Evolutionary conservation across 1,140 invertebrate genomes (phyloP).

Genomic region (Amphibalanus amphitrite): DNA sequence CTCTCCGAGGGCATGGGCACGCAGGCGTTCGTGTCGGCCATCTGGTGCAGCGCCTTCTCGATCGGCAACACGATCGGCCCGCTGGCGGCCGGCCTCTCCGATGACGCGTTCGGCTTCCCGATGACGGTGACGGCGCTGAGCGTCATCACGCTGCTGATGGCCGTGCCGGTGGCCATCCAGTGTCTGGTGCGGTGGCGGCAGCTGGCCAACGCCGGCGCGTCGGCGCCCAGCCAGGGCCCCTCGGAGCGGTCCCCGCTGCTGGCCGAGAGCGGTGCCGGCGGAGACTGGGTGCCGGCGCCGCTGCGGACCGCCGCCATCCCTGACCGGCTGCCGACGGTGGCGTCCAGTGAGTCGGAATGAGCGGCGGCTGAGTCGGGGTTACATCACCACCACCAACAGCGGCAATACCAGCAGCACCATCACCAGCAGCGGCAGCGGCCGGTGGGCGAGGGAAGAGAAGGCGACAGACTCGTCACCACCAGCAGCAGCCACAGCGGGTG

Average conservation of each 20-base stretch:
- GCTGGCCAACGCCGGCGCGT: background rate
- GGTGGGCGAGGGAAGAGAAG: too few species aligned
- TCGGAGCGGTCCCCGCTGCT: background rate
- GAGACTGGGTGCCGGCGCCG: background rate
- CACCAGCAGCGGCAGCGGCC: too few species aligned
- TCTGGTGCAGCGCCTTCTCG: background rate
- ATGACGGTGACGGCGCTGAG: background rate
- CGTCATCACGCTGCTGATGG: background rate
- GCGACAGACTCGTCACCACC: too few species aligned
- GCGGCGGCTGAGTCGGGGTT: too few species aligned
- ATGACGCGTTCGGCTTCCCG: background rate
- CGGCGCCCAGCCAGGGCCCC: too few species aligned
- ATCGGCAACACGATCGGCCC: background rate
- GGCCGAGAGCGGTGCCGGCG: too few species aligned
- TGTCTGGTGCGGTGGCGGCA: background rate
- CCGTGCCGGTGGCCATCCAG: background rate
- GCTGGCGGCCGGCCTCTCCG: background rate
- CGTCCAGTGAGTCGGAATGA: too few species aligned
- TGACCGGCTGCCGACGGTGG: too few species aligned
- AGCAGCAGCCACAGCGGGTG: too few species aligned
- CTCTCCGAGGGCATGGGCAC: background rate
- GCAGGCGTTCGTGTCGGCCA: background rate
- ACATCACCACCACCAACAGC: too few species aligned
- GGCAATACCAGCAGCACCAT: too few species aligned
- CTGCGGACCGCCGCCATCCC: too few species aligned